Percentiles rank a stretch among this genome's conserved stretches.
phyloP scores from a whole-genome alignment of 2,113 vertebrate genomes.

The Panthera uncia region DNA sequence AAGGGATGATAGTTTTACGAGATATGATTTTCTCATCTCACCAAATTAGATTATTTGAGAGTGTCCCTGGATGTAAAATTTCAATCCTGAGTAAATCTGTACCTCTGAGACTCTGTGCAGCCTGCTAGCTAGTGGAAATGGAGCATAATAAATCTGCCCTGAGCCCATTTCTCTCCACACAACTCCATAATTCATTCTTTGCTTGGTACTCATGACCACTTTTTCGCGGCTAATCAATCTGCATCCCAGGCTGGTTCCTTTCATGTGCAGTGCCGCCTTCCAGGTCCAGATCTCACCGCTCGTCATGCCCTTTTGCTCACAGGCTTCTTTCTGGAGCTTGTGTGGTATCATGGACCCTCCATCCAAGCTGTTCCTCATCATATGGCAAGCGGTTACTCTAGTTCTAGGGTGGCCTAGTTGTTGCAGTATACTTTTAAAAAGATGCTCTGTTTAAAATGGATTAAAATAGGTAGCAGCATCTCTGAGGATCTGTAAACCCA shows the following conservation, averaged over 20 bases:
- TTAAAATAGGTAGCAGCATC: neutral
- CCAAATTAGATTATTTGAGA: constrained; percentile 75
- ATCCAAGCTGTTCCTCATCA: neutral
- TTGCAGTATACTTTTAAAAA: neutral
- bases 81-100: constrained; percentile 59
- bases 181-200: constrained; percentile 44
- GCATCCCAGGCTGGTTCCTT: neutral
- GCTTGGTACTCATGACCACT: neutral
- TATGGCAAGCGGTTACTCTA: neutral
- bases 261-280: neutral
- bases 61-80: constrained; percentile 66
- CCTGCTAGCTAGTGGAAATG: constrained; percentile 35
- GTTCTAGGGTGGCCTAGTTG: neutral
- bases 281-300: neutral
- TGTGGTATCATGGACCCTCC: neutral
- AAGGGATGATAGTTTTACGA: constrained; percentile 61
- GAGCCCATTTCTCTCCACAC: constrained; percentile 41
- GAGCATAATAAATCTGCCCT: constrained; percentile 58
- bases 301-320: neutral
- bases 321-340: neutral
- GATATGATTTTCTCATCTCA: constrained; percentile 73
- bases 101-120: constrained; percentile 39
- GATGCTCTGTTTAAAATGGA: neutral
- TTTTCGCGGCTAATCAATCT: neutral
- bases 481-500: neutral